Conservation (phyloP, 2,888 invertebrate species). For the Apocheima hispidaria region DNA sequence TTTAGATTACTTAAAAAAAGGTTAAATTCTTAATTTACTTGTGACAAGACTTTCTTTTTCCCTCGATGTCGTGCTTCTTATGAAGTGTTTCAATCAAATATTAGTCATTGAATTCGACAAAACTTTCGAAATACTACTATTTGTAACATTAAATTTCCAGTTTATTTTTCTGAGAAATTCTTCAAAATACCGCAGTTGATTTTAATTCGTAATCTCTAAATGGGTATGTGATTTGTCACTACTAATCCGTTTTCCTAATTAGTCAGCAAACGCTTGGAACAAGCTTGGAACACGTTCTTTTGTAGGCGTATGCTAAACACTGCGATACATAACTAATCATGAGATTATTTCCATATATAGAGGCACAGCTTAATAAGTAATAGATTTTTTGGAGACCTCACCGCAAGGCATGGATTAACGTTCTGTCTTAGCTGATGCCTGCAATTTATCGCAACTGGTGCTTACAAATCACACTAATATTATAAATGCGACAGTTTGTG, state of each 20-base stretch:
- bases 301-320: slow-evolving; percentile 42
- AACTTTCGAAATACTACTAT: slow-evolving; percentile 9
- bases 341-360: slow-evolving; percentile 1
- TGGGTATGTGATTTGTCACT: slow-evolving; percentile 34
- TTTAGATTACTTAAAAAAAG: too few relatives aligned
- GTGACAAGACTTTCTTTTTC: too few relatives aligned
- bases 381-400: neutral
- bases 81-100: slow-evolving; percentile 2
- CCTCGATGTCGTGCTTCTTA: too few relatives aligned
- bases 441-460: too few relatives aligned
- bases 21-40: too few relatives aligned
- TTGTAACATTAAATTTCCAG: slow-evolving; percentile 10
- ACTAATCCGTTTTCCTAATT: slow-evolving; percentile 42
- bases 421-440: neutral
- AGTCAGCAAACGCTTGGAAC: slow-evolving; percentile 43
- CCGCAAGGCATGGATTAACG: neutral
- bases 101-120: neutral
- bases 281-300: slow-evolving; percentile 35
- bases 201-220: slow-evolving; percentile 26
- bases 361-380: neutral
- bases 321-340: slow-evolving; percentile 19
- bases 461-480: too few relatives aligned
- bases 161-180: slow-evolving; percentile 25
- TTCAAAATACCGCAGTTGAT: slow-evolving; percentile 20
- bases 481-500: too few relatives aligned